A percentile compares a stretch with the other conserved stretches of the same genome.
These are phyloP conservation scores for Tragelaphus buxtoni DNA, from an alignment of 2,113 vertebrate genomes.

Conservation along the genomic window DNA sequence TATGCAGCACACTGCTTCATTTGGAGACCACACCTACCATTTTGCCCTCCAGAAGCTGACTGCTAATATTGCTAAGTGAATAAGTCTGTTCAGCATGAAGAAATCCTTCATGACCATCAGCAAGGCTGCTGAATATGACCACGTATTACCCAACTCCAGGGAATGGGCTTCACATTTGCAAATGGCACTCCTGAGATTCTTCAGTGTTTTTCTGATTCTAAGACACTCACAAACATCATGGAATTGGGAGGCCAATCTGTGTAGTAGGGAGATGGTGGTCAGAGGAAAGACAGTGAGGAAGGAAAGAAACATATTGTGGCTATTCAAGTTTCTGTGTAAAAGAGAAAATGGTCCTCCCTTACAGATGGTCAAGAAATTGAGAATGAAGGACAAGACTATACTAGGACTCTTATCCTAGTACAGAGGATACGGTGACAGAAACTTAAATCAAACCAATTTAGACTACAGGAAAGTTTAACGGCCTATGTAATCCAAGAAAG, in stretches of 20 bases:
- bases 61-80: background rate
- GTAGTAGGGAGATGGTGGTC: background rate
- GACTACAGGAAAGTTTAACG: background rate
- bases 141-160: background rate
- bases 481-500: background rate
- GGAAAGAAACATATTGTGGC: background rate
- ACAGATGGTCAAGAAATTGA: background rate
- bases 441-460: background rate
- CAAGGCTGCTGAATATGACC: background rate
- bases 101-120: background rate
- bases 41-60: background rate
- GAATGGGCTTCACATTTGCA: background rate
- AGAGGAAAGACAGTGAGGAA: background rate
- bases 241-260: background rate
- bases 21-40: background rate
- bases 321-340: background rate
- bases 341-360: background rate
- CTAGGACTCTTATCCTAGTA: background rate
- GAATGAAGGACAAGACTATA: background rate
- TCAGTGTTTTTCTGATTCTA: background rate
- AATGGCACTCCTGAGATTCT: background rate
- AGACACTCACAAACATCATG: background rate
- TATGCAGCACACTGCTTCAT: background rate
- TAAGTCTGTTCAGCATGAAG: background rate
- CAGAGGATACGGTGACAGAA: background rate